phyloP scores from a whole-genome alignment of 2,797 vertebrate genomes.

The Glyptemys insculpta region DNA sequence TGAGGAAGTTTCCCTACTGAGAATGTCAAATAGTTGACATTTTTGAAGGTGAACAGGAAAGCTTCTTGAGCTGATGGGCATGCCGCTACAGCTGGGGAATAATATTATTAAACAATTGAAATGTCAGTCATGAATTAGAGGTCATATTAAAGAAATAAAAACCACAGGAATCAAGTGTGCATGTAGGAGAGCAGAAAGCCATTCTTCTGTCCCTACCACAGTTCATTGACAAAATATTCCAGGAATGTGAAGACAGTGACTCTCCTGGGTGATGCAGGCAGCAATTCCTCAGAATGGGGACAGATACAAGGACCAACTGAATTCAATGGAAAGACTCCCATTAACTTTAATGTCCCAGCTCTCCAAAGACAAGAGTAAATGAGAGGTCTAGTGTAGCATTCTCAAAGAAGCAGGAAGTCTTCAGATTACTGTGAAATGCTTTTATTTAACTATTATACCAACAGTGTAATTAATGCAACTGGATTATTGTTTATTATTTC shows the following conservation, averaged over 20 bases:
- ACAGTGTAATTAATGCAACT: neutral
- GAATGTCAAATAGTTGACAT: neutral
- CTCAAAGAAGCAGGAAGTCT: neutral
- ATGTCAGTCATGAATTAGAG: constrained; percentile 3
- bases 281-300: neutral
- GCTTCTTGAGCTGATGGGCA: constrained; percentile 20
- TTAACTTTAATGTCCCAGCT: neutral
- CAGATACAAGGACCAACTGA: neutral
- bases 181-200: neutral
- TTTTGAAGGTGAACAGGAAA: constrained; percentile 11
- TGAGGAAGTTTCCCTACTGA: neutral
- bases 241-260: neutral
- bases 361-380: neutral
- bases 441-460: neutral
- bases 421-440: neutral
- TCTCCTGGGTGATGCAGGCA: neutral
- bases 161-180: neutral
- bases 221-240: neutral
- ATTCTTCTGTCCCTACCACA: neutral
- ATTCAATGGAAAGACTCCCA: neutral
- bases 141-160: constrained; percentile 6
- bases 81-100: neutral
- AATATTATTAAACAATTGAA: neutral
- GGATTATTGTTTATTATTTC: neutral
- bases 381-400: neutral